A percentile compares a stretch with the other conserved stretches of the same genome.
Evolutionary conservation across 2,113 vertebrate genomes (phyloP).

Genomic region (Callionymus lyra): DNA sequence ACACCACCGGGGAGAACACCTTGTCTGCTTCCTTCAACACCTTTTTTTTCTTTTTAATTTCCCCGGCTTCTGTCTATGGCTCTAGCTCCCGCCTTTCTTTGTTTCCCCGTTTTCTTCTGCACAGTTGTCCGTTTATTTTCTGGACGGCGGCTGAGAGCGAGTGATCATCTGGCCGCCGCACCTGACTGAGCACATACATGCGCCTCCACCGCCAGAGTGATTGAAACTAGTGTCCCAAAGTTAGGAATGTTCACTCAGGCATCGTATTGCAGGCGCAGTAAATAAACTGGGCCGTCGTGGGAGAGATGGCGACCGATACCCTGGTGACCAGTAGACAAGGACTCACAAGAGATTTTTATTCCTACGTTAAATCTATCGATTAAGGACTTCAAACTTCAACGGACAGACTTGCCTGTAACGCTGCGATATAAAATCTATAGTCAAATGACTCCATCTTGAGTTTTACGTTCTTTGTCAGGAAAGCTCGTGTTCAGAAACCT

Average conservation of each 20-base stretch:
- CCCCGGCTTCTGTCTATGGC: constrained; percentile 22
- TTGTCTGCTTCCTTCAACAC: constrained; percentile 35
- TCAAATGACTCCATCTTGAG: no score
- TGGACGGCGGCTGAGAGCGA: no score
- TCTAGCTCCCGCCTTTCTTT: constrained; percentile 40
- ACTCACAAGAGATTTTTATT: no score
- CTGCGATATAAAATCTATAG: no score
- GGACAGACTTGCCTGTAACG: no score
- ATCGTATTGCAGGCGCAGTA: constrained; percentile 97
- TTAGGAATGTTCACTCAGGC: constrained; percentile 89
- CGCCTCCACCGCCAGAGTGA: constrained; percentile 59
- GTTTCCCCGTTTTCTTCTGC: constrained; percentile 3
- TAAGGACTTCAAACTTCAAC: no score
- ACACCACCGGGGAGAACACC: constrained; percentile 60
- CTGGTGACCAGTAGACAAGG: no score
- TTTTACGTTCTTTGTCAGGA: no score
- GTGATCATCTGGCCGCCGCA: constrained; percentile 49
- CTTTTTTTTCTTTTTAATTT: constrained; percentile 27
- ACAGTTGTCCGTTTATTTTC: no score
- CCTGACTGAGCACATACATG: constrained; percentile 49
- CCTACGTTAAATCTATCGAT: no score
- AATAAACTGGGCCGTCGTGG: constrained; percentile 88
- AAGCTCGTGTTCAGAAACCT: no score
- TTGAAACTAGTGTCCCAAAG: constrained; percentile 85
- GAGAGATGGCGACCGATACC: constrained; percentile 69